phyloP scores from a whole-genome alignment of 2,888 invertebrate species.

The Pyrgus malvae region DNA sequence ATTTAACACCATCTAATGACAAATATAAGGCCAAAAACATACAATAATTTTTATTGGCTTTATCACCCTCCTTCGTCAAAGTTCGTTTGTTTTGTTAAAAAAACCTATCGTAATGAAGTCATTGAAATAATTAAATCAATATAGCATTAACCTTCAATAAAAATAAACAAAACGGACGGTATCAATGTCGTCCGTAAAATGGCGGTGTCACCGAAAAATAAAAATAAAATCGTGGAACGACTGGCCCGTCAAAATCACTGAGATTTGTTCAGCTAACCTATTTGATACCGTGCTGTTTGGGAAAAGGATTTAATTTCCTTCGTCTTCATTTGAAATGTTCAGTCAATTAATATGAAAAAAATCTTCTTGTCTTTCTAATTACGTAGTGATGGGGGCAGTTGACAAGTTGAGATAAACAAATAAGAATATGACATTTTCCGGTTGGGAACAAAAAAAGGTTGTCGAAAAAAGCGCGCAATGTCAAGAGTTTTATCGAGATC shows the following conservation, averaged over 20 bases:
- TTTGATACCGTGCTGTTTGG: not conserved
- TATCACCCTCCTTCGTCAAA: not conserved
- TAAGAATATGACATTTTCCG: constrained; percentile 70
- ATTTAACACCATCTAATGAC: not conserved
- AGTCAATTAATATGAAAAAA: constrained; percentile 73
- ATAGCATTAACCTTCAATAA: constrained; percentile 30
- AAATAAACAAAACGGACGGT: constrained; percentile 37
- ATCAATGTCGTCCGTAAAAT: constrained; percentile 47
- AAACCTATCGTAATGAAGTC: constrained; percentile 13
- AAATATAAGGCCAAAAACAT: not conserved
- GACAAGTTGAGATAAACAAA: constrained; percentile 75
- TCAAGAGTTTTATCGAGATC: constrained; percentile 47
- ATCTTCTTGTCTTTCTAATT: constrained; percentile 72
- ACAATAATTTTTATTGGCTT: not conserved
- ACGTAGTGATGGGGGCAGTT: constrained; percentile 68
- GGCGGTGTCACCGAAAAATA: constrained; percentile 67
- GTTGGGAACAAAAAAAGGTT: constrained; percentile 44
- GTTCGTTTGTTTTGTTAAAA: not conserved
- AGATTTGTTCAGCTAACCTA: constrained; percentile 26
- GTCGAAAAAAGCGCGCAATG: constrained; percentile 43
- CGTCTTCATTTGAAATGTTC: constrained; percentile 39
- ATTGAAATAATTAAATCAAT: constrained; percentile 53
- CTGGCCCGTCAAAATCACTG: constrained; percentile 46
- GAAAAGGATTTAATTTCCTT: constrained; percentile 11
- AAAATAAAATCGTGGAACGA: constrained; percentile 59